Percentiles rank a stretch among this genome's conserved stretches.
Conservation (phyloP, 2,888 invertebrate species). For the Cosmorhoe ocellata region DNA sequence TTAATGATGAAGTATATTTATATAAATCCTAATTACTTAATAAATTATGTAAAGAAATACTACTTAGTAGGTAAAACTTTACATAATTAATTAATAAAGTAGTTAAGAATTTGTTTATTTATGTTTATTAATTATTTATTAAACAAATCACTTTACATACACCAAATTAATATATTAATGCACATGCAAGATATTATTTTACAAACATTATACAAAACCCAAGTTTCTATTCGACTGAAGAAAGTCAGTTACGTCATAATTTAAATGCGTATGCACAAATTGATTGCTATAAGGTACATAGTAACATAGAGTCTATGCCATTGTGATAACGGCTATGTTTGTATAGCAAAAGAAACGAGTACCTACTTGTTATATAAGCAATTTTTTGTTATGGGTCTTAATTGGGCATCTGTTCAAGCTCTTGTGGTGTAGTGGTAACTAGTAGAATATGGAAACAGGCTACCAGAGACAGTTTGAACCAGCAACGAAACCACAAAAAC, state of each 20-base stretch:
- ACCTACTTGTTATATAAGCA: slow-evolving; percentile 19
- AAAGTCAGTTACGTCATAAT: slow-evolving; percentile 28
- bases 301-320: slow-evolving; percentile 9
- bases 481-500: too few relatives aligned
- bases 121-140: slow-evolving; percentile 16
- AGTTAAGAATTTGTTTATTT: not conserved
- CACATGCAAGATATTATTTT: slow-evolving; percentile 20
- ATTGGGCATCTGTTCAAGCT: slow-evolving; percentile 13
- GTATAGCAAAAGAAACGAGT: not conserved
- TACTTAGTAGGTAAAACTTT: too few relatives aligned
- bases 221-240: slow-evolving; percentile 30
- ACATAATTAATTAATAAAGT: slow-evolving; percentile 5
- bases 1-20: too few relatives aligned
- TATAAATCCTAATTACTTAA: too few relatives aligned
- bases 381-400: slow-evolving; percentile 11
- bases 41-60: too few relatives aligned
- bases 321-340: slow-evolving; percentile 11
- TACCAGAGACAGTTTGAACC: too few relatives aligned
- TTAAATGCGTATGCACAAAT: slow-evolving; percentile 2
- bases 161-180: slow-evolving; percentile 1
- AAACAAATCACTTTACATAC: slow-evolving; percentile 3
- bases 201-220: slow-evolving; percentile 23
- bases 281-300: too few relatives aligned
- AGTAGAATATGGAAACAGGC: too few relatives aligned
- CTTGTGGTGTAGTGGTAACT: too few relatives aligned